Percentiles rank a stretch among this genome's conserved stretches.
Evolutionary conservation across 2,888 invertebrate species (phyloP).

Genomic region (Germaria angustata): DNA sequence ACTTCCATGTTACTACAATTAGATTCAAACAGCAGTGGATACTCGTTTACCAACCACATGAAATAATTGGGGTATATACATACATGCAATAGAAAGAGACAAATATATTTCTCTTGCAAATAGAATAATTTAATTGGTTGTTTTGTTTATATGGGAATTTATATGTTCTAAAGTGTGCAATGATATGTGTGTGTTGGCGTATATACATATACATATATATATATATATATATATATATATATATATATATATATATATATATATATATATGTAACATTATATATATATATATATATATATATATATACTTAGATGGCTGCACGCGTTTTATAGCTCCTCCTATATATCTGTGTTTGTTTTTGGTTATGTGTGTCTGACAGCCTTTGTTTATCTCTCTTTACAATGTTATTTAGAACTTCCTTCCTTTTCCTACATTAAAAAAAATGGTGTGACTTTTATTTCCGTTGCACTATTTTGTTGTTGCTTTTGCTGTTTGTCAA

Average conservation of each 20-base stretch:
- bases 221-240: too few species aligned
- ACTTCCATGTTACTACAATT: constrained; percentile 41
- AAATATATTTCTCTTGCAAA: neutral
- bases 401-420: constrained; percentile 39
- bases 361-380: neutral
- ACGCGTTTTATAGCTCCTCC: constrained; percentile 1
- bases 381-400: constrained; percentile 47
- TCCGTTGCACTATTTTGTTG: constrained; percentile 52
- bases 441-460: constrained; percentile 66
- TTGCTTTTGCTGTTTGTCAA: constrained; percentile 7
- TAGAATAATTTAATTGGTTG: constrained; percentile 24
- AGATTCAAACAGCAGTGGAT: neutral
- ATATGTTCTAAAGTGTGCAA: neutral
- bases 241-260: too few species aligned
- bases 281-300: too few species aligned
- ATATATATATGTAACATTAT: too few species aligned
- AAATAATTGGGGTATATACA: neutral
- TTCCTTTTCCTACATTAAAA: constrained; percentile 62
- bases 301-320: too few species aligned
- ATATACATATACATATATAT: too few species aligned
- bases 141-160: neutral
- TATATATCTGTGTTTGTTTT: neutral
- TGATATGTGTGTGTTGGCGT: neutral
- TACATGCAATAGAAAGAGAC: constrained; percentile 28
- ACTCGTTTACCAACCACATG: neutral